Evolutionary conservation across 2,888 invertebrate genomes (phyloP).

Genomic region (Andrena bicolor): DNA sequence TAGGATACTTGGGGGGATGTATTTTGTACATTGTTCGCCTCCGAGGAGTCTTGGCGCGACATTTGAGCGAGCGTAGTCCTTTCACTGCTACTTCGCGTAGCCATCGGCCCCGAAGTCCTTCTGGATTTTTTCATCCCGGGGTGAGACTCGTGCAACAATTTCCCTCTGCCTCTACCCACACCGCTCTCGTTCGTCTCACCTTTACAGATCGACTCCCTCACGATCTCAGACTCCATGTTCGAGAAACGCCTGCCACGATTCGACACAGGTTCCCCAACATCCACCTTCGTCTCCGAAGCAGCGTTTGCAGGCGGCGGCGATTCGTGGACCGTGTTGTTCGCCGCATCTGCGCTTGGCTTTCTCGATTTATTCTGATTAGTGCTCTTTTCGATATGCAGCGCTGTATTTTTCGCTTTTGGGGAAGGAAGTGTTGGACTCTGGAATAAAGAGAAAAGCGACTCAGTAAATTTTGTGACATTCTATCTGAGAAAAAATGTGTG

Average conservation of each 20-base stretch:
- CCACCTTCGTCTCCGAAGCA: conserved; percentile 34
- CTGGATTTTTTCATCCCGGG: conserved; percentile 35
- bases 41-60: conserved; percentile 48
- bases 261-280: conserved; percentile 14
- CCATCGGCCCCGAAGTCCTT: conserved; percentile 9
- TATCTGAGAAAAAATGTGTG: neutral
- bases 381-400: conserved; percentile 31
- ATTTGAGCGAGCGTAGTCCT: conserved; percentile 27
- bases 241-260: conserved; percentile 23
- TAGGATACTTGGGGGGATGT: conserved; percentile 27
- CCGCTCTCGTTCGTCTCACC: conserved; percentile 28
- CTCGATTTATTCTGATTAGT: conserved; percentile 40
- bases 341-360: conserved; percentile 11
- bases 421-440: conserved; percentile 31
- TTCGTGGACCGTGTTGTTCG: conserved; percentile 34
- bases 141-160: neutral
- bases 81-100: conserved; percentile 33
- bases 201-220: conserved; percentile 58
- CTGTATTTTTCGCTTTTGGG: conserved; percentile 32
- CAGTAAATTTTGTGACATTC: neutral
- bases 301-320: conserved; percentile 28
- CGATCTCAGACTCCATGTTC: conserved; percentile 50
- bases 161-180: conserved; percentile 54
- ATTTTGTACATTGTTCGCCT: conserved; percentile 44
- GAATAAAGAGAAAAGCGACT: neutral